These are phyloP conservation scores for Chloropsis hardwickii DNA, from an alignment of 2,113 vertebrate species.

Conservation along the genomic window DNA sequence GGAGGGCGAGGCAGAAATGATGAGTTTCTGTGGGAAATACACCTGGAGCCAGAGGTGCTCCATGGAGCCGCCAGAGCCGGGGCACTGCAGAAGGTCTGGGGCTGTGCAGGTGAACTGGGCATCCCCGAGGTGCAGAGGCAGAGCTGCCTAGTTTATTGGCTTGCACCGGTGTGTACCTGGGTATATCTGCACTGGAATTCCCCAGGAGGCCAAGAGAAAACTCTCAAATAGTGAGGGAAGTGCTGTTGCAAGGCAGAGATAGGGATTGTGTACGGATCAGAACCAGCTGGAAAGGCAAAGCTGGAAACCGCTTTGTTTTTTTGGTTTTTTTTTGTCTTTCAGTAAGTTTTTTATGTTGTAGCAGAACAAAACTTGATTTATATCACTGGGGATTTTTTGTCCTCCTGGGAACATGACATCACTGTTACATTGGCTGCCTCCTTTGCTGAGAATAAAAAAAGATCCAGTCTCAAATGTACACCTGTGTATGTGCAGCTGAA, in stretches of 20 bases:
- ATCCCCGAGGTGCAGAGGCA: neutral
- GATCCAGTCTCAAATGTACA: neutral
- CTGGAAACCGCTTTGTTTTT: rapidly evolving
- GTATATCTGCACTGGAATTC: neutral
- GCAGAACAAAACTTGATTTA: neutral
- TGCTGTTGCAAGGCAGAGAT: neutral
- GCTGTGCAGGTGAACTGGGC: neutral
- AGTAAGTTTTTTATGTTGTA: neutral
- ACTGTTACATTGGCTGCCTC: neutral
- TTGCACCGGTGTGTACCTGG: neutral
- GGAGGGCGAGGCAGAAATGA: neutral
- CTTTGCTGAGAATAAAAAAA: neutral
- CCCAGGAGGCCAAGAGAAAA: neutral
- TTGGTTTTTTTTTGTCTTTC: neutral
- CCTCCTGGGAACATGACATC: neutral
- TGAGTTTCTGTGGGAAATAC: neutral
- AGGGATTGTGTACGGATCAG: neutral
- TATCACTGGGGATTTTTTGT: neutral
- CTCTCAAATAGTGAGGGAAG: neutral
- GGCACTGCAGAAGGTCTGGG: neutral
- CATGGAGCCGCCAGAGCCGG: rapidly evolving
- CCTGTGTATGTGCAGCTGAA: neutral
- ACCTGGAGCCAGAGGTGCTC: neutral
- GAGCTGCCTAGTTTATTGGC: neutral
- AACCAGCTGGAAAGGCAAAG: neutral